Conservation (phyloP, 2,113 vertebrate species). For the Myrmophylax atrothorax region DNA sequence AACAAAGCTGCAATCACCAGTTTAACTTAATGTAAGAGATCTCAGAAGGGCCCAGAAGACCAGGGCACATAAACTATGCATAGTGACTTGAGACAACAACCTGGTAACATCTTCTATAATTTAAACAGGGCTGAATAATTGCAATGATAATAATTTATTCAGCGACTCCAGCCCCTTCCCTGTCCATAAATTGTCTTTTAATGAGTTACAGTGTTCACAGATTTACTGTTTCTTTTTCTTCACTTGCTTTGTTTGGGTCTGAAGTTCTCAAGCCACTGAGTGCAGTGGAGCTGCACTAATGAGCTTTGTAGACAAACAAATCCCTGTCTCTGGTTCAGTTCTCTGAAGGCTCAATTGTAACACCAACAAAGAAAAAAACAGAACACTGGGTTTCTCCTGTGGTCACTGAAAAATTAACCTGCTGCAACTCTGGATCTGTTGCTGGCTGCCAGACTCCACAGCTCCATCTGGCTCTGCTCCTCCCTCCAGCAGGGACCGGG, state of each 20-base stretch:
- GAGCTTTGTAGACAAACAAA: neutral
- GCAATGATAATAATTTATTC: constrained; percentile 43
- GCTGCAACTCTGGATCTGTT: neutral
- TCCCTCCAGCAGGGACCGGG: rapidly evolving
- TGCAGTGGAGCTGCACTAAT: neutral
- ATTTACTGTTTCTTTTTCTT: constrained; percentile 13
- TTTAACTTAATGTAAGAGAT: neutral
- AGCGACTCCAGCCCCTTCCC: neutral
- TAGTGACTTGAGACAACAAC: neutral
- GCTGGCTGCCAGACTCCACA: neutral
- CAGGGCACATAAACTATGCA: neutral
- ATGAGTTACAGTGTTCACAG: neutral
- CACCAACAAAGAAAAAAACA: neutral
- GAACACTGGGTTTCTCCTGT: neutral
- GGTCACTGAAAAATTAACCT: neutral
- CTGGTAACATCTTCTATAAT: neutral
- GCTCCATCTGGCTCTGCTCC: neutral
- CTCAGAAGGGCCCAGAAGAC: neutral
- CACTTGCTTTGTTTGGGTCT: neutral
- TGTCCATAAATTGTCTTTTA: constrained; percentile 40
- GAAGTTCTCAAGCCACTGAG: neutral
- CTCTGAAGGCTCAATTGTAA: neutral
- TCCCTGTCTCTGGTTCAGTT: neutral
- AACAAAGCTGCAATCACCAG: neutral
- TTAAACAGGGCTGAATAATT: constrained; percentile 38